Evolutionary conservation across 2,888 invertebrate genomes (phyloP).

Genomic region (Azorinus chamasolen): DNA sequence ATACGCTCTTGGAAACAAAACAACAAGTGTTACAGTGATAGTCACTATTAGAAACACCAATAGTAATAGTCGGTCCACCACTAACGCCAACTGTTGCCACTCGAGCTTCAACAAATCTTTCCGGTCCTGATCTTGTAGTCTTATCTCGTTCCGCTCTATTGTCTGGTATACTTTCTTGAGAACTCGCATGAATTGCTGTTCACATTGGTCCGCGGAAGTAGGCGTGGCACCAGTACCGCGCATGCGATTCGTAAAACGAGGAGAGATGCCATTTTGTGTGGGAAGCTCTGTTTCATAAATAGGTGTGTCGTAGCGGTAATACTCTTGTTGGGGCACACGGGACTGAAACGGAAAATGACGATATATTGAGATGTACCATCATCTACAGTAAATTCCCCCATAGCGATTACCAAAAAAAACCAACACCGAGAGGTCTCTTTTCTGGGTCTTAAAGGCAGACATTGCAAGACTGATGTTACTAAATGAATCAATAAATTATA

Average conservation of each 20-base stretch:
- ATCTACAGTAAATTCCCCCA: too few species aligned
- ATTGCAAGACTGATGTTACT: too few species aligned
- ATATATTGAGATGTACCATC: not conserved
- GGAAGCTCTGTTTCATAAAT: conserved; percentile 51
- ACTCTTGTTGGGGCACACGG: conserved; percentile 66
- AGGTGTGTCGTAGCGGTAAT: conserved; percentile 66
- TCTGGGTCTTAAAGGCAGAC: too few species aligned
- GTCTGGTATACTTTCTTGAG: conserved; percentile 91
- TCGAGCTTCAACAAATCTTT: conserved; percentile 93
- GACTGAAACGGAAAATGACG: conserved; percentile 52
- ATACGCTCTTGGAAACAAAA: conserved; percentile 62
- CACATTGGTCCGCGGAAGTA: conserved; percentile 86
- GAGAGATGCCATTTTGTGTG: conserved; percentile 78
- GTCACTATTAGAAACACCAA: conserved; percentile 86
- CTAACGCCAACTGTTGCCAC: conserved; percentile 92
- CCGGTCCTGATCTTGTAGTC: conserved; percentile 93
- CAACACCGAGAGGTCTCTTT: too few species aligned
- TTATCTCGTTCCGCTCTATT: conserved; percentile 92
- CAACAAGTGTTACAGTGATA: conserved; percentile 66
- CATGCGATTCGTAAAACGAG: conserved; percentile 70
- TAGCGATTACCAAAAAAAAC: too few species aligned
- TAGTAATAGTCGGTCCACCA: conserved; percentile 90
- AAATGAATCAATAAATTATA: too few species aligned
- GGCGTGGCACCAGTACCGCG: conserved; percentile 54
- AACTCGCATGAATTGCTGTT: conserved; percentile 90